Percentiles rank a stretch among this genome's conserved stretches.
Evolutionary conservation across 1,140 invertebrate species (phyloP).

Genomic region (Bombyx mandarina): DNA sequence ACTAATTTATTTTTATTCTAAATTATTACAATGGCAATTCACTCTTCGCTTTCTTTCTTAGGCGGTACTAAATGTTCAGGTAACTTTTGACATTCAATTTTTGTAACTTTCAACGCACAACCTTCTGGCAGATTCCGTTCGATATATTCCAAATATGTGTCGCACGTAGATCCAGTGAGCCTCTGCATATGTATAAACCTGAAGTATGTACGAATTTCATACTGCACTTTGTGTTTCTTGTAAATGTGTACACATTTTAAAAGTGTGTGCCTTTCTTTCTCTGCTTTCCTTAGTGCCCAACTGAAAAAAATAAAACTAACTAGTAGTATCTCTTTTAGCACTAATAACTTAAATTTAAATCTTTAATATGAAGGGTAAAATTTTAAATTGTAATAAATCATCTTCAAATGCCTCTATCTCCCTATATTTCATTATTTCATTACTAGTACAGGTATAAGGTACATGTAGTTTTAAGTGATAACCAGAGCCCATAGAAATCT

Average conservation of each 20-base stretch:
- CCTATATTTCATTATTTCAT: too few relatives aligned
- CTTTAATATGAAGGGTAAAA: neutral
- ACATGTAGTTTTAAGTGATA: too few relatives aligned
- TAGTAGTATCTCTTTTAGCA: neutral
- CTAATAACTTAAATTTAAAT: slow-evolving; percentile 3
- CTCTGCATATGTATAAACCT: slow-evolving; percentile 85
- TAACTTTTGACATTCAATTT: slow-evolving; percentile 76
- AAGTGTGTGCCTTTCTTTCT: slow-evolving; percentile 83
- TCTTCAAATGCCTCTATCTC: neutral
- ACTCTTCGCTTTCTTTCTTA: slow-evolving; percentile 24
- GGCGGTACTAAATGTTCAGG: slow-evolving; percentile 70
- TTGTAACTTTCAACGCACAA: slow-evolving; percentile 94
- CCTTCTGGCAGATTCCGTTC: slow-evolving; percentile 98
- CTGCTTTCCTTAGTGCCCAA: slow-evolving; percentile 78
- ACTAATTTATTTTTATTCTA: neutral
- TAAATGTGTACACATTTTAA: slow-evolving; percentile 92
- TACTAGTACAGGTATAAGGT: too few relatives aligned
- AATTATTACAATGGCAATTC: neutral
- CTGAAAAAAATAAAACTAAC: slow-evolving; percentile 67
- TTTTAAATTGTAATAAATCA: neutral
- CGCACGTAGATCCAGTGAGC: slow-evolving; percentile 94
- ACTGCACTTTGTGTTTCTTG: slow-evolving; percentile 96
- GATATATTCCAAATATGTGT: slow-evolving; percentile 97
- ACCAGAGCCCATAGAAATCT: too few relatives aligned
- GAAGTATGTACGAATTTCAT: slow-evolving; percentile 96